Evolutionary conservation across 2,797 vertebrate genomes (phyloP).

Genomic region (Myotis daubentonii): DNA sequence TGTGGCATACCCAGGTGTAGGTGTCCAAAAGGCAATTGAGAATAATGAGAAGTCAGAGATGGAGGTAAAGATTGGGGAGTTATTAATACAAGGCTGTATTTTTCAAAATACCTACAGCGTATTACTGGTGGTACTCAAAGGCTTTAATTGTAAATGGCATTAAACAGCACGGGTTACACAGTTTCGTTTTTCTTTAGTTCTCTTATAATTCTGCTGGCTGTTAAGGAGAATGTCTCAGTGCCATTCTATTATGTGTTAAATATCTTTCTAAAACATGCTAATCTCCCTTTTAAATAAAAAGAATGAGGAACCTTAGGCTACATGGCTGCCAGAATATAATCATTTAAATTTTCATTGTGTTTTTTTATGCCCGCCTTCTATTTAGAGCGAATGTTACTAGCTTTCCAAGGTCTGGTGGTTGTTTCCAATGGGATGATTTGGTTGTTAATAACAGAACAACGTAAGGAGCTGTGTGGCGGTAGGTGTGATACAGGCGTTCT

Average conservation of each 20-base stretch:
- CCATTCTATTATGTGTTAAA: neutral
- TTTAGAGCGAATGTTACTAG: neutral
- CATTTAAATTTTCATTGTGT: slow-evolving; percentile 40
- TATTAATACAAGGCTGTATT: neutral
- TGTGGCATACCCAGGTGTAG: neutral
- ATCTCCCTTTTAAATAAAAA: neutral
- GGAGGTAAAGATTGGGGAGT: neutral
- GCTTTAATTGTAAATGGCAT: neutral
- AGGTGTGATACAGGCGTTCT: neutral
- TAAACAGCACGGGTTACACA: neutral
- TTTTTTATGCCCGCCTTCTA: neutral
- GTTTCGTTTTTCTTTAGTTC: neutral
- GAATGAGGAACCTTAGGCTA: neutral
- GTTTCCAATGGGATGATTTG: neutral
- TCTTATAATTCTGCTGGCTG: neutral
- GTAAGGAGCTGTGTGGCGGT: neutral
- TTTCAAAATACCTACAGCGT: neutral
- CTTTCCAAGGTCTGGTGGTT: neutral
- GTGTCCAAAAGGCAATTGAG: neutral
- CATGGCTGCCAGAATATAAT: neutral
- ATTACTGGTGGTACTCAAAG: neutral
- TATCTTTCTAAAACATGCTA: neutral
- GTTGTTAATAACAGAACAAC: neutral
- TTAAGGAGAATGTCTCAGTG: neutral
- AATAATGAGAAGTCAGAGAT: neutral